phyloP scores from a whole-genome alignment of 2,797 vertebrate genomes.

The Tachyglossus aculeatus region DNA sequence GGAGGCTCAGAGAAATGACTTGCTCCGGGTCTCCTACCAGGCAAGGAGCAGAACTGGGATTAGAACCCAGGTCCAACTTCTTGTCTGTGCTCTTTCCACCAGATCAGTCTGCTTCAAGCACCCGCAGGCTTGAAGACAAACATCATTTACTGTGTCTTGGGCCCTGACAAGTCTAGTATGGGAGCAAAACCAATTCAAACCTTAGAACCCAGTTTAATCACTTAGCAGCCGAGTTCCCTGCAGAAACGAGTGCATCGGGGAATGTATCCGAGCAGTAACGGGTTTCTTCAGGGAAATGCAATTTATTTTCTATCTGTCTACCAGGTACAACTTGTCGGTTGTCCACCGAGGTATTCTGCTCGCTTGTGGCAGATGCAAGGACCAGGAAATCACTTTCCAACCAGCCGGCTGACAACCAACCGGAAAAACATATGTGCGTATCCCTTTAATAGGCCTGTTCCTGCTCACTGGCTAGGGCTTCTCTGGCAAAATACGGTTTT shows the following conservation, averaged over 20 bases:
- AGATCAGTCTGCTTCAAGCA: too few species aligned
- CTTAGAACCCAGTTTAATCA: constrained; percentile 49
- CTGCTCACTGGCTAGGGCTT: neutral
- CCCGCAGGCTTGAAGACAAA: too few species aligned
- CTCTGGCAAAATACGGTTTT: neutral
- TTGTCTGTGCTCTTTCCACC: too few species aligned
- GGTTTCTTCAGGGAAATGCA: constrained; percentile 55
- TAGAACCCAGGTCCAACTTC: too few species aligned
- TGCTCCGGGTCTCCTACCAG: too few species aligned
- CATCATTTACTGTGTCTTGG: neutral
- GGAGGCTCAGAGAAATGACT: too few species aligned
- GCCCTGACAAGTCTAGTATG: neutral
- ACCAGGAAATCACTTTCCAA: constrained; percentile 14
- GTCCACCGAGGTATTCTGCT: neutral
- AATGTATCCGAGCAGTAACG: constrained; percentile 25
- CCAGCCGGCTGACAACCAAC: neutral
- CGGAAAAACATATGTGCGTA: neutral
- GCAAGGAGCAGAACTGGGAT: too few species aligned
- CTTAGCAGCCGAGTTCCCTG: constrained; percentile 50
- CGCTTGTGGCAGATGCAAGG: neutral
- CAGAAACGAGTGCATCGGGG: constrained; percentile 28
- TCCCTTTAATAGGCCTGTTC: neutral
- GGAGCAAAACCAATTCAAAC: constrained; percentile 21
- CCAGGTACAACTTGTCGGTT: constrained; percentile 49
- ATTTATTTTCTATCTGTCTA: constrained; percentile 30